Conservation (phyloP, 2,888 invertebrate genomes). For the Sussaba pulchella region DNA sequence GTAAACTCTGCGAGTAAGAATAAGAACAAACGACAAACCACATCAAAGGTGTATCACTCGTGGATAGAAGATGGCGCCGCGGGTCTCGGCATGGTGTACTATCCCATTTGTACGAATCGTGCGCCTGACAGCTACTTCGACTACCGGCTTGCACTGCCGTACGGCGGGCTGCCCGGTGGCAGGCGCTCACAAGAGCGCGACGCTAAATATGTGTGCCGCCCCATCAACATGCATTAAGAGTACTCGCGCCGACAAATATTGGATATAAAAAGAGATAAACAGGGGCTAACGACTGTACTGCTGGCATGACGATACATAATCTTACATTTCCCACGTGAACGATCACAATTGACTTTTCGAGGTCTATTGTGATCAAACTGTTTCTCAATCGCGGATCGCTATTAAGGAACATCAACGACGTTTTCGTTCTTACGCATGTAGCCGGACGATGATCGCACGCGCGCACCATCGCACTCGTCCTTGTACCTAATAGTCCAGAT, state of each 20-base stretch:
- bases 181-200: no score
- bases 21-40: background rate
- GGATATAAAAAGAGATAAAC: background rate
- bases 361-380: background rate
- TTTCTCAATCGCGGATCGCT: background rate
- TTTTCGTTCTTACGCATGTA: background rate
- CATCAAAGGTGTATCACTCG: background rate
- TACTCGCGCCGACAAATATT: no score
- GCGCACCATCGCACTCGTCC: constrained; percentile 35
- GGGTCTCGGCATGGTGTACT: background rate
- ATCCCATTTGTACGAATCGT: background rate
- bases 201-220: no score
- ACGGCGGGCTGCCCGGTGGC: background rate
- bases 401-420: background rate
- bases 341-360: background rate
- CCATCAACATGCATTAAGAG: no score
- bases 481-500: constrained; percentile 54
- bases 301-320: background rate
- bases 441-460: constrained; percentile 11
- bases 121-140: background rate
- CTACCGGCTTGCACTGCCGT: background rate
- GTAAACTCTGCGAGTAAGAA: constrained; percentile 1
- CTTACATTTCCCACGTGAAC: background rate
- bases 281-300: background rate
- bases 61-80: constrained; percentile 8